Percentiles rank a stretch among this genome's conserved stretches.
Evolutionary conservation across 2,888 invertebrate species (phyloP).

Genomic region (Melanostoma scalare): DNA sequence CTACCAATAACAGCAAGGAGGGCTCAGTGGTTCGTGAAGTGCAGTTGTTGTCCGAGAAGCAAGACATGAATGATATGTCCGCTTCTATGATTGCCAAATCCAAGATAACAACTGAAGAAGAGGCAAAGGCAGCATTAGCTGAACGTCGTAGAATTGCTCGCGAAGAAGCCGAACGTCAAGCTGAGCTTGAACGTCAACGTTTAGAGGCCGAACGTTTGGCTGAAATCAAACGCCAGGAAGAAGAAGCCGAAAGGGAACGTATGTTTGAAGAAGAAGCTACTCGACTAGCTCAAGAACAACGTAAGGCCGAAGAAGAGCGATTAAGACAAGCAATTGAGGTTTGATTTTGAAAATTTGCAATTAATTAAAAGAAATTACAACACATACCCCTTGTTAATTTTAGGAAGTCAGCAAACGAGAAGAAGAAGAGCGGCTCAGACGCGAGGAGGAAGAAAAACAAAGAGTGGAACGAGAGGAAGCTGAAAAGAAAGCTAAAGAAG

Average conservation of each 20-base stretch:
- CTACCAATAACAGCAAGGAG: conserved; percentile 79
- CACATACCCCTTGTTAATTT: conserved; percentile 61
- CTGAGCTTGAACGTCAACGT: conserved; percentile 90
- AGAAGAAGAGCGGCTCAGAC: conserved; percentile 89
- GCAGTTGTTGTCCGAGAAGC: conserved; percentile 74
- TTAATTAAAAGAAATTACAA: neutral
- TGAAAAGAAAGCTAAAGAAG: conserved; percentile 91
- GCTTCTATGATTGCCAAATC: conserved; percentile 87
- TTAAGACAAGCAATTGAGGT: conserved; percentile 91
- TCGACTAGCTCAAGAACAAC: conserved; percentile 90
- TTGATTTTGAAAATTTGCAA: conserved; percentile 47
- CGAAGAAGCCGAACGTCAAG: conserved; percentile 95
- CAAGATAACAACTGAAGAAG: conserved; percentile 93
- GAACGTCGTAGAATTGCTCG: conserved; percentile 93
- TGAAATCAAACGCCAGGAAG: conserved; percentile 87
- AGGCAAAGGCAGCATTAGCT: conserved; percentile 96
- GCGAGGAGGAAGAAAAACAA: conserved; percentile 86
- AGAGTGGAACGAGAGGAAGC: conserved; percentile 89
- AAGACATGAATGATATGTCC: conserved; percentile 79
- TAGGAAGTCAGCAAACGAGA: conserved; percentile 89
- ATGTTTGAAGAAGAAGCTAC: conserved; percentile 91
- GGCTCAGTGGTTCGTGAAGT: conserved; percentile 79
- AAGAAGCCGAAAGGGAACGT: conserved; percentile 93
- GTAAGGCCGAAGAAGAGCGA: conserved; percentile 92
- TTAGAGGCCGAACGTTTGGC: conserved; percentile 88